Evolutionary conservation across 2,113 vertebrate species (phyloP), one percentile per base, ranked within the genome.

Genomic region (Tragulus kanchil): DNA sequence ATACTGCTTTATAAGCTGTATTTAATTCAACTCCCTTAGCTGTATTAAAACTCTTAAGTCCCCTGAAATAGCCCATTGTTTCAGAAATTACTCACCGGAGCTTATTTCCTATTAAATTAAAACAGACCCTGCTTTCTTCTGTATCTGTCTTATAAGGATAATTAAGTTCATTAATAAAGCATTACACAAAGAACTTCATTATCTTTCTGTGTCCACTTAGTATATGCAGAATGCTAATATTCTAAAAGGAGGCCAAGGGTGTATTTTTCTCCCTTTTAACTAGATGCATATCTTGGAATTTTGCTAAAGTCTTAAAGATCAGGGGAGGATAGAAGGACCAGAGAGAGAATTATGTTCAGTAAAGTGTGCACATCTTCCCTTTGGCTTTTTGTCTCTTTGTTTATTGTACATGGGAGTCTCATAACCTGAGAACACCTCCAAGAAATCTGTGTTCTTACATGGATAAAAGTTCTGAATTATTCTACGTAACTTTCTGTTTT

Each of bases 81-180:
- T 75, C 42, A 65, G 73, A 95, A 78, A 87, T 88, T 89, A 93
- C 62, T 92, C 79, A 94, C 67, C 28, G 88, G 64, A 52, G 31
- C 90, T 96, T 61, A 85, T 58, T 96, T 92, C 95, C 84, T 85
- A 77, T 89, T 85, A 88, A 95, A 90, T 92, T 96, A 67, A 96
- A 90, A 94, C 93, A 94, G 93, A 50, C 89, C 81, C 42, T 79
- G 85, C 78, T 89, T 97, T 91, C 75, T 92, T 65, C 81, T 82
- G 96, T 94, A 89, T 95, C 65, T 95, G 19, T 85, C 83, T 94
- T 93, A 67, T 78, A 95, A 97, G 82, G 19, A 58, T 89, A 67
- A 98, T 98, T 97, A 86, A 97, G 0, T 77, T 97, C 71, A 96
- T 94, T 94, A 95, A 93, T 96, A 94, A 92, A 96, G 85, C 89